Evolutionary conservation across 1,140 invertebrate genomes (phyloP), one percentile per base, ranked within the genome.

Genomic region (Polypedilum vanderplanki): DNA sequence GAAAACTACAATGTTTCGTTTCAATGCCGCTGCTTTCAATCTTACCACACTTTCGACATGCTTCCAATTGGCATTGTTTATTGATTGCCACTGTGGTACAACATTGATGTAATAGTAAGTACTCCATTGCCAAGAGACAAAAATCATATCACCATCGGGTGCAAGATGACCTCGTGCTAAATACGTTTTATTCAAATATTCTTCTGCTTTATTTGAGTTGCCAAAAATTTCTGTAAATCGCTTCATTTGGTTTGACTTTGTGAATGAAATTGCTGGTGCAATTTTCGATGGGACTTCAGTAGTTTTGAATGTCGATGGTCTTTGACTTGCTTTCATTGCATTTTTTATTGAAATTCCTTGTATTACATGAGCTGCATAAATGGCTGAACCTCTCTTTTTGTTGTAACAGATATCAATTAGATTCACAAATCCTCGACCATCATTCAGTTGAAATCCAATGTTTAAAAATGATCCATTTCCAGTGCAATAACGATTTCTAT

Each of bases 31-130:
- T 0, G 84, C 81, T 17, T 80, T 24, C 7, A 79, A 78, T 73
- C 85, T 77, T 0, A 84, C 79, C 5, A 78, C 76, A 5, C 76
- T 77, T 79, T 87, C 86, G 0, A 87, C 74, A 15, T 75, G 76
- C n/a, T 82, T 78, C 86, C 85, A 87, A 76, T 86, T 85, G 9
- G 83, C 85, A 22, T 77, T 80, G 76, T 86, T 86, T 0, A 86
- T 80, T 73, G 65, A 77, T 76, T 86, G 85, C 85, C 85, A 88
- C 78, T 87, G 85, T 5, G 87, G 87, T 20, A 82, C 80, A 0
- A 79, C 82, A 77, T 88, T 88, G 15, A 86, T 77, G 76, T 85
- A 87, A 77, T 83, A 85, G 76, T 85, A 88, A 0, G 86, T 86
- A 0, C 83, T 78, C 73, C 81, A 80, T 77, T 87, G 85, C 75